phyloP scores from a whole-genome alignment of 64 coral and sea anemone species.

The Acropora tenuis region DNA sequence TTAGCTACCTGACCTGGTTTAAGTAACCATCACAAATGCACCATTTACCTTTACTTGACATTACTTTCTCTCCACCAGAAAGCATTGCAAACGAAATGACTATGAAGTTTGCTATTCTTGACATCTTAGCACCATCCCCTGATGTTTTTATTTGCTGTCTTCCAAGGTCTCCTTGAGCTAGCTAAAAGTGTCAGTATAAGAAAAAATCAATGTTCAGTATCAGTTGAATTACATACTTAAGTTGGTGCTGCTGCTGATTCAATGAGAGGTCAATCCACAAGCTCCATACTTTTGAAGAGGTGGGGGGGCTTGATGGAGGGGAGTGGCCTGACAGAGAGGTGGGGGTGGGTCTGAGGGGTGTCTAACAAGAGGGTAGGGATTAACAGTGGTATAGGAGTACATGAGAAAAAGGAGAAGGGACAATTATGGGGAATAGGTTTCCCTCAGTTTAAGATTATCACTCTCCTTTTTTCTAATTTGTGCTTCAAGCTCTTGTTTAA shows the following conservation, averaged over 20 bases:
- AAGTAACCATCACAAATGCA: too few species aligned
- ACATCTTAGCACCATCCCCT: constrained; percentile 54
- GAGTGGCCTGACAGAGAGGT: too few species aligned
- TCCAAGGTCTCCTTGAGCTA: constrained; percentile 1
- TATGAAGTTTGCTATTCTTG: constrained; percentile 50
- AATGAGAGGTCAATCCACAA: too few species aligned
- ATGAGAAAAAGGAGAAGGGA: background rate
- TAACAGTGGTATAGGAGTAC: background rate
- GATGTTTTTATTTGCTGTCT: background rate
- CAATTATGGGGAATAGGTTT: too few species aligned
- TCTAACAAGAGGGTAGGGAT: too few species aligned
- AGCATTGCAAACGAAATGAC: constrained; percentile 55
- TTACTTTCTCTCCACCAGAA: constrained; percentile 43
- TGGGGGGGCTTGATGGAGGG: too few species aligned
- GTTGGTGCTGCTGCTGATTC: background rate
- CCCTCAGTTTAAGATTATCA: background rate
- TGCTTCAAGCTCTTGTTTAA: constrained; percentile 40
- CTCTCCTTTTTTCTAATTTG: constrained; percentile 46
- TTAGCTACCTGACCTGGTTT: background rate
- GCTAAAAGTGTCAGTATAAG: background rate
- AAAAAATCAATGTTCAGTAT: background rate
- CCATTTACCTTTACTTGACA: constrained; percentile 39
- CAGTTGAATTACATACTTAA: background rate
- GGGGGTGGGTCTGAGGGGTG: too few species aligned
- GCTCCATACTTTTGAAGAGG: too few species aligned